Conservation (phyloP, 1,140 invertebrate genomes). For the Tetragnatha versicolor region DNA sequence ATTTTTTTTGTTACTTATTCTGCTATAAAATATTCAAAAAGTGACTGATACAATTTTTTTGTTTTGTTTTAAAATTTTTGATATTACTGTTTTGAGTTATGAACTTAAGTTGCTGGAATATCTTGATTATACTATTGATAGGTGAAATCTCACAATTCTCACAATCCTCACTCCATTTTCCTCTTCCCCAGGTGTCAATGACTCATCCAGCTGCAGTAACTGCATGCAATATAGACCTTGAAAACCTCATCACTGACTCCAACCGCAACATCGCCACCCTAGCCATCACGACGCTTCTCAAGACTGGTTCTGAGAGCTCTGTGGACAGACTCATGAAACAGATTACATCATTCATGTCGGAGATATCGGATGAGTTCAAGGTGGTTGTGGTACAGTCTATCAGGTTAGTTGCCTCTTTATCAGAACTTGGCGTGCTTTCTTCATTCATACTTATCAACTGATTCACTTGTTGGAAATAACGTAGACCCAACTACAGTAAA, state of each 20-base stretch:
- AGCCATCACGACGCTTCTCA: slow-evolving; percentile 96
- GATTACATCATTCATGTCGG: slow-evolving; percentile 95
- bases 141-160: too few species aligned
- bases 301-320: slow-evolving; percentile 95
- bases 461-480: too few species aligned
- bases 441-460: too few species aligned
- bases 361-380: slow-evolving; percentile 99
- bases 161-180: background rate
- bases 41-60: too few species aligned
- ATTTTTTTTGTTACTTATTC: too few species aligned
- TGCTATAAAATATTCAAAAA: too few species aligned
- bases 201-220: slow-evolving; percentile 93
- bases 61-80: too few species aligned
- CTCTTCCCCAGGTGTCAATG: slow-evolving; percentile 74
- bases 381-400: slow-evolving; percentile 91
- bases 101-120: too few species aligned
- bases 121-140: too few species aligned
- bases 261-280: slow-evolving; percentile 97
- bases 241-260: slow-evolving; percentile 95
- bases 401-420: slow-evolving; percentile 63
- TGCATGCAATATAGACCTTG: slow-evolving; percentile 96
- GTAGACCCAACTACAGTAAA: too few species aligned
- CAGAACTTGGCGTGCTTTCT: too few species aligned
- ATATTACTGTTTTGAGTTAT: too few species aligned
- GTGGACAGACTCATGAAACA: slow-evolving; percentile 99